Base-by-base conservation (phyloP, 2,113 vertebrate genomes). In the Rhynchomys soricoides region DNA sequence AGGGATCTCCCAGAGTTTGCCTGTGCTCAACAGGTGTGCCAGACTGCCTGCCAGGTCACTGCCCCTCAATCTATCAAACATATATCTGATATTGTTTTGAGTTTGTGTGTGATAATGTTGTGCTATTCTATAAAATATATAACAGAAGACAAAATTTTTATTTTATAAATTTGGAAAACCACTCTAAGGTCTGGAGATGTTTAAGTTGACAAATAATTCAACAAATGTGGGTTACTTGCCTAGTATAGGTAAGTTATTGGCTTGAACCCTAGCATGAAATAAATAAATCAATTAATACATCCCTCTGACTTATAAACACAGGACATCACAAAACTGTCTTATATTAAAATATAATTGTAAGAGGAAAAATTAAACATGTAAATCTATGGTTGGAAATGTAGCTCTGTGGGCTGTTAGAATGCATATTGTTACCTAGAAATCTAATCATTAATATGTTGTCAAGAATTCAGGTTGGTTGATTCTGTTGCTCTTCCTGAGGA, bases 391-490 rank as follows among this genome's bases (percentile, higher is more conserved):
- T 91, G 26, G 40, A 95, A 96, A 85, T 96, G 75, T 55, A 73
- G 37, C 11, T 79, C 29, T 87, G 24, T 93, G 52, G 8, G 73
- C 19, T 90, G 43, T 79, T 55, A 62, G 59, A 62, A 22, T 62
- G 21, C 7, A 62, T 62, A 22, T 8, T 62, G 59, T 8, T 62
- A 62, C 59, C 22, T 62, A 85, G 45, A 95, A 95, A 87, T 91
- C 21, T 93, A 93, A 82, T 82, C 48, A 83, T 92, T 95, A 93
- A 94, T 91, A 82, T 86, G 50, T 22, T 68, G 87, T 86, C 88
- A 93, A 94, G 37, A 29, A 73, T 17, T 24, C 31, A 62, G 59
- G 7, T 24, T 24, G 3, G 22, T 24, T 22, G 21, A 62, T 19
- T 62, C 22, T 62, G 59, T 21, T 62, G 22, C 19, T 62, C 59